Base-by-base conservation (phyloP, 2,888 invertebrate genomes). In the Zaprionus lineosus region DNA sequence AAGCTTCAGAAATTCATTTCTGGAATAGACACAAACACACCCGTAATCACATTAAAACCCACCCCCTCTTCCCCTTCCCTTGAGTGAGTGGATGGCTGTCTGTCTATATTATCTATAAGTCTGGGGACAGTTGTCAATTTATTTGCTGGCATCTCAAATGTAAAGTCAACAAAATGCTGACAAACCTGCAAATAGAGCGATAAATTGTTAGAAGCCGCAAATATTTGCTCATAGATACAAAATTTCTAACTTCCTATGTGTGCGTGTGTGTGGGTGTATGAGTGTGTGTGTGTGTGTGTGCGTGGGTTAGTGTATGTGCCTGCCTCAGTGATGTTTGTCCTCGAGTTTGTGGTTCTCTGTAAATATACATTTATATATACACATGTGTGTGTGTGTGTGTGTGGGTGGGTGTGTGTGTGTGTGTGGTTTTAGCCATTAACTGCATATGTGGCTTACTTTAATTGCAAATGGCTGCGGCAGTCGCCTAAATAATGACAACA, bases 381-480 rank as follows among this genome's bases (percentile, higher is more conserved):
- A n/a, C n/a, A n/a, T n/a, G n/a, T n/a, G 31, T 46, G 37, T 44
- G 31, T 24, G 36, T 53, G 19, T 51, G 28, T 24, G 31, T 41
- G 12, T 33, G 28, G 15, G 16, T 52, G 26, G 24, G 56, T 31
- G 14, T 48, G 50, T 52, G 26, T 29, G 40, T 51, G 44, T 24
- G 39, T 60, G 63, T 61, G 41, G 55, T 52, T 52, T 66, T 60
- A 62, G 66, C 70, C 77, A 78, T 78, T 82, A 75, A 82, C 73
- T 78, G 75, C 76, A 78, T 67, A 73, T 82, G 73, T 56, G 70
- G 70, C 70, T 60, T 52, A 60, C 43, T 70, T 82, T 82, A 78
- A 78, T 82, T 78, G 79, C 74, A 78, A 82, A 75, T 64, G 70
- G 63, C 61, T 61, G 66, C 61, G 73, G 66, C 59, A 69, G 69